phyloP scores from a whole-genome alignment of 2,888 invertebrate species.

The Acheta domesticus region DNA sequence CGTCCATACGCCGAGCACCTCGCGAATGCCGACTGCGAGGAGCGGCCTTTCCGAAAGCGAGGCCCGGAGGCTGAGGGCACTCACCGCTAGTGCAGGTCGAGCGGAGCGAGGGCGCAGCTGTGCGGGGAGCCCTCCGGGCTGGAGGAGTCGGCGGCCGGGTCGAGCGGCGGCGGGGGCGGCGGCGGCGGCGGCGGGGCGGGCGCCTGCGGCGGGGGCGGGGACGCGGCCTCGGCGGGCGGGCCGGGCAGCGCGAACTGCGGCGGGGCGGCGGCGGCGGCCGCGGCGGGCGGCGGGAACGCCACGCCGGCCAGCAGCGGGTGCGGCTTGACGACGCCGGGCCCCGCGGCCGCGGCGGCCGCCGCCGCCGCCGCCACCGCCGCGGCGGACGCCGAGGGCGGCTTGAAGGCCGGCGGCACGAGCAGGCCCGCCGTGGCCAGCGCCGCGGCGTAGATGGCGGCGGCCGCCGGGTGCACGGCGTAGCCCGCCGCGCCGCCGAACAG shows the following conservation, averaged over 20 bases:
- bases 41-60: too few relatives aligned
- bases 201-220: constrained; percentile 28
- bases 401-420: constrained; percentile 34
- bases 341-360: constrained; percentile 21
- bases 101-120: constrained; percentile 22
- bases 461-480: constrained; percentile 35
- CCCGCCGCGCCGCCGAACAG: constrained; percentile 27
- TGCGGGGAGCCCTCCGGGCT: constrained; percentile 22
- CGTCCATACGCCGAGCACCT: too few relatives aligned
- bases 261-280: neutral
- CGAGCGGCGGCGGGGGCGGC: neutral
- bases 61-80: neutral
- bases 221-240: constrained; percentile 19
- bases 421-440: constrained; percentile 36
- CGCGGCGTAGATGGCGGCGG: constrained; percentile 37
- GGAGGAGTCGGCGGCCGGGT: constrained; percentile 26
- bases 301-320: constrained; percentile 31
- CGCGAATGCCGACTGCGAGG: too few relatives aligned
- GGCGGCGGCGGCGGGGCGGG: neutral
- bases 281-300: constrained; percentile 21
- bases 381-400: constrained; percentile 25
- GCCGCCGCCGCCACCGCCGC: constrained; percentile 37
- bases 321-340: constrained; percentile 31
- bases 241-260: constrained; percentile 25
- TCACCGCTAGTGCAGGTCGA: constrained; percentile 22